Evolutionary conservation across 2,113 vertebrate species (phyloP).

Genomic region (Axis porcinus): DNA sequence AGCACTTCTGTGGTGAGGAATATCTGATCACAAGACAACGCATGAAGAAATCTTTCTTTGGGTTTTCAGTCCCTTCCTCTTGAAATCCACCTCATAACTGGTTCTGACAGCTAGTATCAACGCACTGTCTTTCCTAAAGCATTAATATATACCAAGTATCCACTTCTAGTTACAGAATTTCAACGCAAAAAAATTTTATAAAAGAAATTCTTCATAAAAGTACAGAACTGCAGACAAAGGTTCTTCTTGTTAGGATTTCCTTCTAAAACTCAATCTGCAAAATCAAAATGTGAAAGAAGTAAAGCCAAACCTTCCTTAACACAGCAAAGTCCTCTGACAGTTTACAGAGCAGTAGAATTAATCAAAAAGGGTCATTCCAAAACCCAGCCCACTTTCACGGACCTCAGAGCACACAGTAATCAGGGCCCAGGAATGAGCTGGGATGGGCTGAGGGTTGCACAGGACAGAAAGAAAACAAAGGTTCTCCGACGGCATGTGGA

Average conservation of each 20-base stretch:
- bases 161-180: neutral
- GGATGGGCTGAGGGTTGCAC: neutral
- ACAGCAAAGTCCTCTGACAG: neutral
- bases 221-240: neutral
- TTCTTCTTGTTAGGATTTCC: neutral
- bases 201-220: neutral
- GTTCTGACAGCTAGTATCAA: neutral
- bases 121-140: neutral
- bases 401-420: neutral
- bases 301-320: neutral
- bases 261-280: neutral
- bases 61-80: neutral
- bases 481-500: neutral
- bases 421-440: neutral
- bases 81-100: neutral
- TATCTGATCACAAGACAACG: neutral
- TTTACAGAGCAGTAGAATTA: neutral
- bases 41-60: neutral
- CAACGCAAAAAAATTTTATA: neutral
- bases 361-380: neutral
- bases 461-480: neutral
- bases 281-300: neutral
- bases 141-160: neutral
- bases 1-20: neutral
- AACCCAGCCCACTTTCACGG: neutral